A percentile compares a stretch with the other conserved stretches of the same genome.
phyloP scores from a whole-genome alignment of 2,888 invertebrate genomes.

The Drosophila mimica region DNA sequence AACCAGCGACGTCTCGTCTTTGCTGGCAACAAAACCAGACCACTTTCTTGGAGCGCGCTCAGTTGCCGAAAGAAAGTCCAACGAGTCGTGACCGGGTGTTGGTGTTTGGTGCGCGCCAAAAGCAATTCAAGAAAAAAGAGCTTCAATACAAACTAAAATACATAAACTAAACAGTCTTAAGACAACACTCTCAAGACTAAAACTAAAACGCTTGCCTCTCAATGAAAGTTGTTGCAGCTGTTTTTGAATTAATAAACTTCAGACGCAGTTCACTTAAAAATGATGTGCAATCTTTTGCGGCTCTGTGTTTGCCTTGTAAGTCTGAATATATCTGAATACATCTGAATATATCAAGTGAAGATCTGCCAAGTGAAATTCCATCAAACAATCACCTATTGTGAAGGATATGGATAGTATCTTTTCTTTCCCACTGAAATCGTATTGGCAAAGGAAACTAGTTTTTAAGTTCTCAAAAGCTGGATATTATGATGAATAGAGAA shows the following conservation, averaged over 20 bases:
- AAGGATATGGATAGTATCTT: not conserved
- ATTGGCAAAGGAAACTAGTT: not conserved
- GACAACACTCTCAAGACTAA: constrained; percentile 23
- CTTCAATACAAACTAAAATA: constrained; percentile 20
- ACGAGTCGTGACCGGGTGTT: constrained; percentile 66
- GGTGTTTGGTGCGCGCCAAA: constrained; percentile 35
- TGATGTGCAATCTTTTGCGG: constrained; percentile 60
- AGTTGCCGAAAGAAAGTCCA: constrained; percentile 84
- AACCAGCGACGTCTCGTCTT: constrained; percentile 29
- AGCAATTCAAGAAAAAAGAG: constrained; percentile 23
- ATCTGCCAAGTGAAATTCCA: constrained; percentile 2
- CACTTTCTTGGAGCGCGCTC: constrained; percentile 83
- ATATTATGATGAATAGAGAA: not conserved
- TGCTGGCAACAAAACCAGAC: constrained; percentile 82
- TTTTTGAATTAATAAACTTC: constrained; percentile 17
- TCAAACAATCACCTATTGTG: not conserved
- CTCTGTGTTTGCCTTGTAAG: constrained; percentile 66
- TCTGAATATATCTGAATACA: constrained; percentile 20
- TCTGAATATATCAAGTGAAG: constrained; percentile 18
- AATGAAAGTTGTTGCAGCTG: constrained; percentile 53
- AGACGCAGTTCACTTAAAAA: constrained; percentile 24
- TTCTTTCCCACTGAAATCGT: not conserved
- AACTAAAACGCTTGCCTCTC: constrained; percentile 34
- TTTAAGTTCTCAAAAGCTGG: not conserved
- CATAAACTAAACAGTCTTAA: not conserved